Evolutionary conservation across 1,140 invertebrate species (phyloP), one percentile per base, ranked within the genome.

Genomic region (Heliothis virescens): DNA sequence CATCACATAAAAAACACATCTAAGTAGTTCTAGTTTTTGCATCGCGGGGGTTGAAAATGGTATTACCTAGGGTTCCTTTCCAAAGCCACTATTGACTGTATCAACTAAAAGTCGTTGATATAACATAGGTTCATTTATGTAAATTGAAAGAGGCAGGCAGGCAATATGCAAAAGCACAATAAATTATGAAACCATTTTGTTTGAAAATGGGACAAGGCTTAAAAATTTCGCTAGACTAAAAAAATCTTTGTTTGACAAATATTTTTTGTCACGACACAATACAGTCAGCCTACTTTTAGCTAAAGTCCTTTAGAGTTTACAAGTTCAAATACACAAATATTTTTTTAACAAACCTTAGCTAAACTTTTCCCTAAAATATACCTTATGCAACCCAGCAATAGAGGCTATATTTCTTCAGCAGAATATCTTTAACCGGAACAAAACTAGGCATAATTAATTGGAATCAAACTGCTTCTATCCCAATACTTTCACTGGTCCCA

Each of bases 201-300:
- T 69, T 59, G n/a, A 59, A 81, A 72, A 59, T 65, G 69, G 73
- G 72, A 79, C 83, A 86, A 86, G 85, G 85, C 81, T 63, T 21
- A 79, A 80, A 79, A 82, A 73, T 72, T 76, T 81, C 48, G 57
- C 79, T 50, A 50, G 34, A 65, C n/a, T 18, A 48, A 18, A 65
- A 67, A 67, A 47, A 48, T 12, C 12, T 50, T 1, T 41, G 34
- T 7, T 41, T 0, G 3, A 9, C 5, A 41, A 41, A 41, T 41
- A 41, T 50, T 67, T 67, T 50, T 48, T 9, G 15, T 65, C 29
- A 47, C 11, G n/a, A 65, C 62, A 21, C 57, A 59, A 59, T 59
- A 2, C 3, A 29, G 34, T 41, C 34, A 9, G 34, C 5, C 34
- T 41, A 9, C 34, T 41, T 41, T 41, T 41, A 41, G 9, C 34